These are phyloP conservation scores for Botrylloides violaceus DNA, from an alignment of 23 tunicate genomes.

Conservation along the genomic window DNA sequence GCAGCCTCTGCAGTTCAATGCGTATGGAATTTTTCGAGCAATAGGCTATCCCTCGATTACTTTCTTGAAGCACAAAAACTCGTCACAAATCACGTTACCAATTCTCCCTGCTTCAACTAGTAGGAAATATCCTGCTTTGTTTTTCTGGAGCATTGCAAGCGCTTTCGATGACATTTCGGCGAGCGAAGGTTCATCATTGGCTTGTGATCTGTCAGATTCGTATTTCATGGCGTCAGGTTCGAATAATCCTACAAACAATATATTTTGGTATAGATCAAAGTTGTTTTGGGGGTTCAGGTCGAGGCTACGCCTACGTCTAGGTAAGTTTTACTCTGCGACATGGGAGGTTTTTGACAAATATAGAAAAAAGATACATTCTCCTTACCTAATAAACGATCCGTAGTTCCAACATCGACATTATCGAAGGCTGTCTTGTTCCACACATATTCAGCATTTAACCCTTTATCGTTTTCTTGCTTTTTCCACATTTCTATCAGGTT, in stretches of 20 bases:
- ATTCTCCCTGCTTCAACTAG: slow-evolving; percentile 93
- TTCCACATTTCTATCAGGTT: slow-evolving; percentile 22
- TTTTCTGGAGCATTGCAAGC: slow-evolving; percentile 63
- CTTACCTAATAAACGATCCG: slow-evolving; percentile 15
- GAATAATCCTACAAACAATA: slow-evolving; percentile 39
- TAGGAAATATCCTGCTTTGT: slow-evolving; percentile 66
- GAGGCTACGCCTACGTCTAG: too few relatives aligned
- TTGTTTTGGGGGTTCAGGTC: too few relatives aligned
- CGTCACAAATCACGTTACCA: too few relatives aligned
- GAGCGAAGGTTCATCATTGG: slow-evolving; percentile 53
- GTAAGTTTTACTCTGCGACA: too few relatives aligned
- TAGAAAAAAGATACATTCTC: too few relatives aligned
- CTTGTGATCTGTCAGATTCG: slow-evolving; percentile 28
- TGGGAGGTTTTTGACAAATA: too few relatives aligned
- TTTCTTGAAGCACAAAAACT: too few relatives aligned
- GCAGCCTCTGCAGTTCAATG: too few relatives aligned
- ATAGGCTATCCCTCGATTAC: too few relatives aligned
- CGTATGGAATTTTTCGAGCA: too few relatives aligned
- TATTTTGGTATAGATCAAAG: too few relatives aligned
- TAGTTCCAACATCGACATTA: not conserved
- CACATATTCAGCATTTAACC: slow-evolving; percentile 10
- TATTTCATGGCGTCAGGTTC: slow-evolving; percentile 49
- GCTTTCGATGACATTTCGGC: slow-evolving; percentile 87
- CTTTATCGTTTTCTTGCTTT: not conserved
- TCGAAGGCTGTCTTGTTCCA: slow-evolving; percentile 13